Conservation (phyloP, 2,113 vertebrate species). For the Lucifuga dentata region DNA sequence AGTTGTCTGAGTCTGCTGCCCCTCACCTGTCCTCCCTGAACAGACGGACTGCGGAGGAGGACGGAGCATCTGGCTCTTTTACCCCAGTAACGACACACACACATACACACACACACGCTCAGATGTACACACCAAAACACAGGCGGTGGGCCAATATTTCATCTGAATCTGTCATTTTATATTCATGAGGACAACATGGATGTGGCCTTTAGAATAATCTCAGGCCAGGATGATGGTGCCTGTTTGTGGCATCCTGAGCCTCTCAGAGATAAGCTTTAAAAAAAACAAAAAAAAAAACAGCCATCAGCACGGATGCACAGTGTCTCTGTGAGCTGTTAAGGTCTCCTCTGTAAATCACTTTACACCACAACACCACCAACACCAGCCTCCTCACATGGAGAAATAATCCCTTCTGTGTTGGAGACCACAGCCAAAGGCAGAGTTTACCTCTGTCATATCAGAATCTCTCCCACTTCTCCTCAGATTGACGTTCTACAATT, state of each 20-base stretch:
- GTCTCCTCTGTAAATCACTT: slow-evolving; percentile 13
- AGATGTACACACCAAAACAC: not conserved
- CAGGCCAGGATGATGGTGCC: slow-evolving; percentile 8
- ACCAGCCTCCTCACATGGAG: not conserved
- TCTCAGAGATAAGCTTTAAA: slow-evolving; percentile 18
- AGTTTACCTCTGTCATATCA: slow-evolving; percentile 4
- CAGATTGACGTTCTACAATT: too few species aligned
- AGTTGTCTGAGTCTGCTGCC: too few species aligned
- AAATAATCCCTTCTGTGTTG: not conserved
- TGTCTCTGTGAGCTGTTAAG: not conserved
- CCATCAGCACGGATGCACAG: not conserved
- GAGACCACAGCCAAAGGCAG: not conserved
- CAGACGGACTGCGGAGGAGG: too few species aligned
- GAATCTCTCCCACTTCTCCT: not conserved
- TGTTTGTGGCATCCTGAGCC: slow-evolving; percentile 14
- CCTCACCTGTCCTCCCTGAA: too few species aligned
- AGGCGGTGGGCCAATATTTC: not conserved
- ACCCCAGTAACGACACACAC: too few species aligned
- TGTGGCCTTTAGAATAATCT: too few species aligned
- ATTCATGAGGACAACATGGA: too few species aligned
- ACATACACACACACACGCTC: not conserved
- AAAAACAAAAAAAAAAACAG: too few species aligned
- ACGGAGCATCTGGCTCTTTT: too few species aligned
- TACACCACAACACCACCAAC: too few species aligned
- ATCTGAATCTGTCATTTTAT: not conserved